Base-by-base conservation (phyloP, 2,797 vertebrate genomes). In the Australoheros facetus region DNA sequence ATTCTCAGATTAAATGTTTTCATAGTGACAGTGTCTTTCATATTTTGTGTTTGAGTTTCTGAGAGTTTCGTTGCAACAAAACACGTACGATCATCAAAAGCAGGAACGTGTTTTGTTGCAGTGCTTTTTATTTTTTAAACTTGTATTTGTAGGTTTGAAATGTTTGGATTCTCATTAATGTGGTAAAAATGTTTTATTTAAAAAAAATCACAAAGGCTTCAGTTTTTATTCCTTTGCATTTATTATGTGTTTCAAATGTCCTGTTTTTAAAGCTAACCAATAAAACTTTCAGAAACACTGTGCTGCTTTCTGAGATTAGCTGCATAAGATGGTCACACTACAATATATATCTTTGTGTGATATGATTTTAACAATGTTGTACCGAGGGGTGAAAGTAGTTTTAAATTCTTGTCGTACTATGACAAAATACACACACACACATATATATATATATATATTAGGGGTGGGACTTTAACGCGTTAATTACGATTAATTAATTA, bases 11-110 rank as follows among this genome's bases (percentile, higher is more conserved):
- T 60, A 74, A 3, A 2, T 32, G 80, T 60, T 64, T 64, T 56
- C 19, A 70, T 37, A 71, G 53, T 82, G 78, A 60, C 34, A 69
- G 73, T 10, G 71, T 74, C 60, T 76, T 77, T 77, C 8, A 79
- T 77, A 48, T 74, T 39, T 55, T 69, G 62, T 48, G 17, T 53
- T 53, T 30, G 37, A 53, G 19, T 53, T 2, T 53, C 51, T 64
- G 10, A 12, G n/a, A 54, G 71, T 64, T 16, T 75, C 39, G 3
- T 21, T 48, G 23, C 26, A 59, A 17, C 28, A 79, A 77, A 81
- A 57, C 7, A 59, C 14, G 23, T 48, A 56, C 66, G 62, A 73
- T 73, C 59, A 72, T 79, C 26, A 60, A 56, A 81, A 62, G 34
- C 12, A 59, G 5, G 56, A 62, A 62, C 4, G 5, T 37, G 54